Evolutionary conservation across 1,140 invertebrate genomes (phyloP).

Genomic region (Cephus cinctus): DNA sequence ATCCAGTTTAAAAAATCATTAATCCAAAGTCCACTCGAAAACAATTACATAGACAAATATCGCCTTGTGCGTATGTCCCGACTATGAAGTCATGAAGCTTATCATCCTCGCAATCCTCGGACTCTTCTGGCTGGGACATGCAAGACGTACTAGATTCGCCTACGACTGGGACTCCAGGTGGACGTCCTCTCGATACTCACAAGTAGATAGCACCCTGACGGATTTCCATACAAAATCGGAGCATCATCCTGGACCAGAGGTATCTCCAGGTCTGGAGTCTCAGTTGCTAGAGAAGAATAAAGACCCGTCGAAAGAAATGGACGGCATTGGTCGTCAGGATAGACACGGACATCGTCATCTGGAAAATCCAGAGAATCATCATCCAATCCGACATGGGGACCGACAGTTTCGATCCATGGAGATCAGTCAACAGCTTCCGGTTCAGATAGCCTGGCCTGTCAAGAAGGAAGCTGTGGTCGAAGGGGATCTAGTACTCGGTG

Average conservation of each 20-base stretch:
- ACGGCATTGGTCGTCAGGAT: background rate
- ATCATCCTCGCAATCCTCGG: constrained; percentile 15
- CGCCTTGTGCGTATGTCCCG: no score
- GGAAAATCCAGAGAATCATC: constrained; percentile 27
- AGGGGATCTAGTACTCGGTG: constrained; percentile 82
- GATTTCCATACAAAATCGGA: background rate
- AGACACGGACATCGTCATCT: constrained; percentile 3
- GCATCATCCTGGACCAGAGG: background rate
- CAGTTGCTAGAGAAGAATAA: no score
- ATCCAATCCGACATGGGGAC: constrained; percentile 31
- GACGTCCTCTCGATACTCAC: no score
- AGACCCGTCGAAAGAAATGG: background rate
- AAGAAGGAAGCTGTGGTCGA: constrained; percentile 84
- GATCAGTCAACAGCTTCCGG: constrained; percentile 6
- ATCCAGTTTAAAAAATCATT: no score
- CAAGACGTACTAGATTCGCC: background rate
- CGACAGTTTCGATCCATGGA: constrained; percentile 35
- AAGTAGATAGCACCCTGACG: background rate
- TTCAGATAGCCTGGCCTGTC: constrained; percentile 69
- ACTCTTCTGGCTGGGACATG: constrained; percentile 18
- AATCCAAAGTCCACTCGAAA: no score
- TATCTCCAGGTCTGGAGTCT: background rate
- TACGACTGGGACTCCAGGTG: constrained; percentile 10
- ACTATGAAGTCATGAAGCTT: constrained; percentile 24
- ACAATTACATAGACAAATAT: no score